A percentile compares a stretch with the other conserved stretches of the same genome.
Conservation (phyloP, 2,113 vertebrate genomes). For the Brienomyrus brachyistius region DNA sequence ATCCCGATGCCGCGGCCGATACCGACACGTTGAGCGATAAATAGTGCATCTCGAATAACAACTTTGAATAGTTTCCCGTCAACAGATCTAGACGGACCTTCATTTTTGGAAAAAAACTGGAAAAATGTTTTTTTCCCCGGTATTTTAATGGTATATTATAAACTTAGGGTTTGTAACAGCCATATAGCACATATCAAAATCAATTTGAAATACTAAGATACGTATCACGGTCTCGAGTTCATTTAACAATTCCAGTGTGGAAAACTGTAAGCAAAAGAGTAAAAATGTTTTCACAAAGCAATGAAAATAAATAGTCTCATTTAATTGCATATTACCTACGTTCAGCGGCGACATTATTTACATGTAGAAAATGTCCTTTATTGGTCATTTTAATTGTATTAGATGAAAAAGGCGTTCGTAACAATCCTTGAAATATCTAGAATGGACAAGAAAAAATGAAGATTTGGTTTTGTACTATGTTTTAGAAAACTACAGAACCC, state of each 20-base stretch:
- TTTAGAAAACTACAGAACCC: not conserved
- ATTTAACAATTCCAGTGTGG: not conserved
- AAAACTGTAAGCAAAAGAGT: not conserved
- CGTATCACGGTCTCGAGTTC: not conserved
- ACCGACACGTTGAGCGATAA: not conserved
- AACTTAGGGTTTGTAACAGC: not conserved
- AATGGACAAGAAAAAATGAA: not conserved
- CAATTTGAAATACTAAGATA: not conserved
- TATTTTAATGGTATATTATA: not conserved
- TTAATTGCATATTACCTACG: not conserved
- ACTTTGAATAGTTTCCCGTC: not conserved
- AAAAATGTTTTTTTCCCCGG: not conserved
- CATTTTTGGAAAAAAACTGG: not conserved
- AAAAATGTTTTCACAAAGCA: not conserved
- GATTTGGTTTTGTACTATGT: not conserved
- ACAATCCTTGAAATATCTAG: not conserved
- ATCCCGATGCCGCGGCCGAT: not conserved
- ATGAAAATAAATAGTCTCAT: not conserved
- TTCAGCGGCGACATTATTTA: not conserved
- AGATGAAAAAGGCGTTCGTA: not conserved
- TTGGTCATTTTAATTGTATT: not conserved
- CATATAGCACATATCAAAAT: not conserved
- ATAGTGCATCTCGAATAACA: not conserved
- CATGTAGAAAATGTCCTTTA: no score
- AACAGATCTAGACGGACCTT: not conserved